A percentile compares a stretch with the other conserved stretches of the same genome.
phyloP scores from a whole-genome alignment of 2,113 vertebrate species.

The Pseudolaguvia tuberculata region DNA sequence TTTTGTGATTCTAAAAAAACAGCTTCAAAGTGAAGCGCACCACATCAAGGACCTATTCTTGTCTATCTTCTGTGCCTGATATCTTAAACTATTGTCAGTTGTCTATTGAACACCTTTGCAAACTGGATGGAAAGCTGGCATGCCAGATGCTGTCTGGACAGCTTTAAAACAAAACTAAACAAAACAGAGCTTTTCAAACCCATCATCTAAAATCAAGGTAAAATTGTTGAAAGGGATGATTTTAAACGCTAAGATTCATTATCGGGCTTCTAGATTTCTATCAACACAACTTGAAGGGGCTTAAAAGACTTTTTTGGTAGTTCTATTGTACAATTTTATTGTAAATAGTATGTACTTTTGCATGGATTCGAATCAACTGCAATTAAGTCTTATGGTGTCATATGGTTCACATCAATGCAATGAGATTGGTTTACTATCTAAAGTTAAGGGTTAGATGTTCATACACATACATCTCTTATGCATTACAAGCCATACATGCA shows the following conservation, averaged over 20 bases:
- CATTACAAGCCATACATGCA: constrained; percentile 17
- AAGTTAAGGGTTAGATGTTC: too few species aligned
- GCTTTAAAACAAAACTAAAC: constrained; percentile 16
- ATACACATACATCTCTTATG: constrained; percentile 51
- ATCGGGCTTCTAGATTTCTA: neutral
- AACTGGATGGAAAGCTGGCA: constrained; percentile 26
- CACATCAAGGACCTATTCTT: constrained; percentile 52
- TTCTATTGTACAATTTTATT: too few species aligned
- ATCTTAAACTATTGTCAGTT: constrained; percentile 51
- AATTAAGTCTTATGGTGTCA: too few species aligned
- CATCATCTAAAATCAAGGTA: neutral
- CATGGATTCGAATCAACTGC: too few species aligned
- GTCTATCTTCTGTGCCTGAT: constrained; percentile 41
- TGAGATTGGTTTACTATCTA: too few species aligned
- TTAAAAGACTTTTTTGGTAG: neutral
- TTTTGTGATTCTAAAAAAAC: constrained; percentile 42
- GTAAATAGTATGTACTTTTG: too few species aligned
- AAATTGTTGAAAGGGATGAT: neutral
- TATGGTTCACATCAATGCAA: too few species aligned
- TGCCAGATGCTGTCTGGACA: constrained; percentile 32
- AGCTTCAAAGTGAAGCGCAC: constrained; percentile 46
- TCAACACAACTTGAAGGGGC: neutral
- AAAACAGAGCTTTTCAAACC: neutral
- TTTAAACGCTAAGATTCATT: neutral
- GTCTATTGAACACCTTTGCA: constrained; percentile 29